Base-by-base conservation (phyloP, 2,113 vertebrate species). In the Psammodynastes pulverulentus region DNA sequence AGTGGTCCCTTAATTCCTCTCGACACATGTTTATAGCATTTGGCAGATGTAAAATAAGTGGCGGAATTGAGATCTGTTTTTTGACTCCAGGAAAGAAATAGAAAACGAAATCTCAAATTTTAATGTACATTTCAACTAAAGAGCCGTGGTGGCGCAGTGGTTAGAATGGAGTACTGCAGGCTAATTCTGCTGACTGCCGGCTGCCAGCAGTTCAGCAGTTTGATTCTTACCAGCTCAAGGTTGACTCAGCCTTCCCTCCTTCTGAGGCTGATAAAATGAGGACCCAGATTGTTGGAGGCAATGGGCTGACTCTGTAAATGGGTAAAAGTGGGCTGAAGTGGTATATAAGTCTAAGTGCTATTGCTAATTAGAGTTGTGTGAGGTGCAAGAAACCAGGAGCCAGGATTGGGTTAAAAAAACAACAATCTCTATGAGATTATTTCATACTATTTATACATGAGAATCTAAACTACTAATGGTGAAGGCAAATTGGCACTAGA, bases 71-170 rank as follows among this genome's bases (percentile, higher is more conserved):
- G 0, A 4, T 23, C 46, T 45, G 48, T 19, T n/a, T 15, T 88
- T 9, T 54, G 39, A 86, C 39, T 52, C 19, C 79, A 29, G 53
- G 84, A 48, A 90, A 84, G 13, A 58, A 6, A 19, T 5, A 4
- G 91, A 4, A 91, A 86, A 54, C 4, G 5, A 46, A 46, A 62
- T 85, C 21, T 91, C 39, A 15, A n/a, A 1, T 89, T 29, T 86
- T 39, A 88, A 24, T 67, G 0, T 51, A 90, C 1, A 6, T 92
- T 84, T 92, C 85, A 92, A n/a, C 29, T 79, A 90, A 88, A 92
- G 24, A 58, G 56, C 8, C 19, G 9, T 58, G 9, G 3, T 58
- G 26, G 26, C 0, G 0, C 21, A 58, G 56, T 58, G 24, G 3
- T 29, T 58, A 58, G 26, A 58, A 58, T 58, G 9, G 24, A 29